Evolutionary conservation across 2,797 vertebrate species (phyloP), one percentile per base, ranked within the genome.

Genomic region (Orestias chungarensis): DNA sequence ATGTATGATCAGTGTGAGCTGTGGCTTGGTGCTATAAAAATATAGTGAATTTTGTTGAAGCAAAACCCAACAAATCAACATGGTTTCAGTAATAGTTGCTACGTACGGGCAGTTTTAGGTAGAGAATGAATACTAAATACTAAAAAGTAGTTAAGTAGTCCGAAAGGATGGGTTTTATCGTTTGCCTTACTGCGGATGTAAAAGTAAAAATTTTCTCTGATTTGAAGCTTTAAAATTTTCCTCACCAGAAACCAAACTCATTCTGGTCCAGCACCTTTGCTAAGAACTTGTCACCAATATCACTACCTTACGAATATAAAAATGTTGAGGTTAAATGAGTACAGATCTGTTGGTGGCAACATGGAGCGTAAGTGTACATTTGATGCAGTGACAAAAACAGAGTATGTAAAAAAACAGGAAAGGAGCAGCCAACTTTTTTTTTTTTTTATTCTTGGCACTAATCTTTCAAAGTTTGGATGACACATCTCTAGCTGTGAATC

Each of bases 401-500:
- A 73, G 66, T 15, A 4, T 5, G 73, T n/a, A 43, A 44, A 14
- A 66, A 42, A 27, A 40, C 18, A 18, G 52, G 10, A 54, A 42
- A 42, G 3, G 29, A 15, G 15, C 61, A 62, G 74, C 75, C 20
- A 20, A 18, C 18, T 40, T 25, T 6, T 11, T 38, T 49, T 44
- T 79, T 52, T 50, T 52, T 11, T 52, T 27, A 77, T 80, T 86
- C 73, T 68, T 68, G 70, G 86, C 87, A 76, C 80, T 64, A 55
- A 79, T 82, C 83, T 78, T 74, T 84, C 81, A 79, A 69, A 59
- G 76, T 77, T 83, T 61, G 76, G 73, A 76, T 71, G 84, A 76
- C 74, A 46, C 40, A 14, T 77, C 73, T 44, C 82, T 66, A 15
- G 65, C 86, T 69, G 79, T 55, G 82, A 61, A 38, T 79, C 82